Evolutionary conservation across 2,888 invertebrate species (phyloP), one percentile per base, ranked within the genome.

Genomic region (Agrotis clavis): DNA sequence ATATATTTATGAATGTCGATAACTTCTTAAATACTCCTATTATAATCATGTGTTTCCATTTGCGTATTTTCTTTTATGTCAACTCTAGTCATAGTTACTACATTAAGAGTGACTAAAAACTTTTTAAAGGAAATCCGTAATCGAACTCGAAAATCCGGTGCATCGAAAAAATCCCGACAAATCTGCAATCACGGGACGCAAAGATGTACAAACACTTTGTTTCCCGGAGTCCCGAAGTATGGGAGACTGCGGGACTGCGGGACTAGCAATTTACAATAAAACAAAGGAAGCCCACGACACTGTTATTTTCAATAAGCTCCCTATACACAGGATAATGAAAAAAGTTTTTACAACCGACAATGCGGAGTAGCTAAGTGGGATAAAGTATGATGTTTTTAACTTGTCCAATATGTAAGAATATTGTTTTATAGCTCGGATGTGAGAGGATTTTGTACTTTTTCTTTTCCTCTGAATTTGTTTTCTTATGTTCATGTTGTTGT

Each of bases 231-330:
- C 83, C 82, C 7, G 35, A 35, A 41, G n/a, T 57, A 18, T n/a
- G n/a, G 19, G 66, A 57, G 56, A 41, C 35, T 57, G n/a, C 35
- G 35, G 19, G 66, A 57, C 47, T 66, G 57, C 13, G 72, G 69
- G 70, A 70, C 77, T 87, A 87, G 89, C 90, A 89, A 91, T 92
- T 92, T 90, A 92, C 91, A 93, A 91, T 91, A 91, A 93, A 93
- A 92, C 92, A 91, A 89, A 90, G 86, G 88, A 85, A 74, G 18
- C 61, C 62, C 78, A 88, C 88, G 93, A 94, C 93, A 93, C 91
- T 91, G 92, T 93, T 94, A 93, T 94, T 94, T 95, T 94, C 95
- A 95, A 95, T 95, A 94, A 94, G 92, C 93, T 90, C 86, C 90
- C 90, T 86, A 82, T 82, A 90, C 87, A 90, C 89, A 87, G 88